Conservation (phyloP, 2,797 vertebrate genomes). For the Helarctos malayanus region DNA sequence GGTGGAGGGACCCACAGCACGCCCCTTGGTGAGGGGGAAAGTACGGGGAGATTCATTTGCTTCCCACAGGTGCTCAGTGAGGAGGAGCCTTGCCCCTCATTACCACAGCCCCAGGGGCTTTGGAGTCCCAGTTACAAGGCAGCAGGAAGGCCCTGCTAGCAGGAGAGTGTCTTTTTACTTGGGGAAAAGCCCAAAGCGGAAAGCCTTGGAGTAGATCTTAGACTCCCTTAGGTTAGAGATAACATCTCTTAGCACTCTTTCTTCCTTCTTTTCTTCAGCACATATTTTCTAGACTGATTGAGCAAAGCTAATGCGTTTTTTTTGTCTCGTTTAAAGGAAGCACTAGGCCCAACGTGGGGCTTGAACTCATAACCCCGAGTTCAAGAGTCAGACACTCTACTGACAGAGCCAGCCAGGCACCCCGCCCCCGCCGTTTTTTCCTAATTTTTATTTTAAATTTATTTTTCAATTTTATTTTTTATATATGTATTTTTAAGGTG, state of each 20-base stretch:
- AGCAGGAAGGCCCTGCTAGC: neutral
- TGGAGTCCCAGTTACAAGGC: neutral
- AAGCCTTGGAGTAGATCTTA: neutral
- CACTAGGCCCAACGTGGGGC: neutral
- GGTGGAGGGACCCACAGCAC: neutral
- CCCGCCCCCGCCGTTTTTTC: neutral
- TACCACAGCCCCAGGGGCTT: neutral
- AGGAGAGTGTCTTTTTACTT: neutral
- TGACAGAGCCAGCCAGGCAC: neutral
- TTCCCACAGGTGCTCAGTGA: neutral
- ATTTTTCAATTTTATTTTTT: neutral
- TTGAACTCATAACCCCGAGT: neutral
- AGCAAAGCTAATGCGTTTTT: neutral
- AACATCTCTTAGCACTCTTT: neutral
- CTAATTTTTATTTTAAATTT: neutral
- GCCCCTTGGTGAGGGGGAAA: neutral
- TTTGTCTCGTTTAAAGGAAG: neutral
- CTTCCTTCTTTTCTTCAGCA: neutral
- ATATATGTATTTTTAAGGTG: neutral
- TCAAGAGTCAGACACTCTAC: neutral
- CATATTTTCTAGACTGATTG: neutral
- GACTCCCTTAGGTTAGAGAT: neutral
- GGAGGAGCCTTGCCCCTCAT: neutral
- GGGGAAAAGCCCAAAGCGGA: neutral
- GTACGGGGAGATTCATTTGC: neutral